These are phyloP conservation scores for Hyles vespertilio DNA, from an alignment of 1,140 invertebrate species.

Conservation along the genomic window DNA sequence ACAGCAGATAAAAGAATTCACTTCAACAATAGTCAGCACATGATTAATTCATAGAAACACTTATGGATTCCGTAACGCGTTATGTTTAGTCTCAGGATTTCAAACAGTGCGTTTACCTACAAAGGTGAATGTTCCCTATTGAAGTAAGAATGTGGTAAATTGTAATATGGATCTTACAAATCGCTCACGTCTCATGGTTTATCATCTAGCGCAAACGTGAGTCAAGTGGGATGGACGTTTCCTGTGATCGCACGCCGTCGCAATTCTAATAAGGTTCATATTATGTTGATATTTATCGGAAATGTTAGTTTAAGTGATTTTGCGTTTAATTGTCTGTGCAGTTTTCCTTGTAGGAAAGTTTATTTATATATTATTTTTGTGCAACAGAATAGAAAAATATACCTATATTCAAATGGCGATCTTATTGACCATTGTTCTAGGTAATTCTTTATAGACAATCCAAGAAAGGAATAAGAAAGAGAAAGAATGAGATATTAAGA, in stretches of 20 bases:
- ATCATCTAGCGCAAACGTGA: constrained; percentile 49
- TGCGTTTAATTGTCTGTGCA: neutral
- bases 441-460: neutral
- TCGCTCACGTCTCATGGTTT: constrained; percentile 51
- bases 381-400: too few species aligned
- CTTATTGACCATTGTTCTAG: too few species aligned
- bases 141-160: constrained; percentile 34
- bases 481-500: too few species aligned
- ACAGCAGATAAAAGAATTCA: too few species aligned
- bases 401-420: too few species aligned
- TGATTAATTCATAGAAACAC: too few species aligned
- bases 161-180: constrained; percentile 40
- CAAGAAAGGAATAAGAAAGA: neutral
- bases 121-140: constrained; percentile 40
- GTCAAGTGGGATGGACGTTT: constrained; percentile 46
- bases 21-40: too few species aligned
- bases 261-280: constrained; percentile 48
- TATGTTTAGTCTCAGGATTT: too few species aligned
- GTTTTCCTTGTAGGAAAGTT: neutral
- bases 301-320: constrained; percentile 16
- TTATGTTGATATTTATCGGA: constrained; percentile 12
- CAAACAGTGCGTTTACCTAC: constrained; percentile 6
- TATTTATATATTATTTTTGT: neutral
- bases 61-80: too few species aligned
- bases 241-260: constrained; percentile 54